Evolutionary conservation across 2,888 invertebrate genomes (phyloP).

Genomic region (Nasonovia ribisnigri): DNA sequence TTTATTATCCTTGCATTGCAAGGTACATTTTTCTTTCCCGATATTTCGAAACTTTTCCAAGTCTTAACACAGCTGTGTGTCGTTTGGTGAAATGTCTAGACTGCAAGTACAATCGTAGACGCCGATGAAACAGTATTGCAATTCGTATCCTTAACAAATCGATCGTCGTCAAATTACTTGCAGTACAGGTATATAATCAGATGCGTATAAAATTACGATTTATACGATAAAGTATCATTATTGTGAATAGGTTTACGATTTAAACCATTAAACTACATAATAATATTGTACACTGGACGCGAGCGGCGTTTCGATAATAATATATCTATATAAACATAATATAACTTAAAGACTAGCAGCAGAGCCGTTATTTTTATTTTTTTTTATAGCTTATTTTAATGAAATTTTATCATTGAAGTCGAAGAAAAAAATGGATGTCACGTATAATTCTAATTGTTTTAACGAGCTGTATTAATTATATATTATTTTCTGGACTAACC

Average conservation of each 20-base stretch:
- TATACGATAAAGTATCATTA: not conserved
- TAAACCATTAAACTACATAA: slow-evolving; percentile 14
- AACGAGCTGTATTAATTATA: slow-evolving; percentile 42
- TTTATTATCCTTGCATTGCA: not conserved
- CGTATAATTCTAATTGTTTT: slow-evolving; percentile 50
- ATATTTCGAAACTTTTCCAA: not conserved
- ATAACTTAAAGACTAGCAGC: not conserved
- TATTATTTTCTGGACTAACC: not conserved
- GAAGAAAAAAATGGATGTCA: slow-evolving; percentile 40
- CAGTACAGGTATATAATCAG: not conserved
- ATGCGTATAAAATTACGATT: not conserved
- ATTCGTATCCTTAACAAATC: not conserved
- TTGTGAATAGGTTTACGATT: not conserved
- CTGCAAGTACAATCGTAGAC: not conserved
- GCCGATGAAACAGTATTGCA: not conserved
- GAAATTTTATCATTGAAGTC: not conserved
- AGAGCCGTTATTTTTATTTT: not conserved
- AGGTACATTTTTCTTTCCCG: not conserved
- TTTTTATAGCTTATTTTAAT: slow-evolving; percentile 23
- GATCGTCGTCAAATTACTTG: not conserved
- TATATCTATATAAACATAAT: not conserved
- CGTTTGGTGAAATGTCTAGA: not conserved
- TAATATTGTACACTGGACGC: not conserved
- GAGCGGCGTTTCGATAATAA: not conserved
- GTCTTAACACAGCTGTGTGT: not conserved